Base-by-base conservation (phyloP, 2,888 invertebrate species). In the Coenonympha arcania region DNA sequence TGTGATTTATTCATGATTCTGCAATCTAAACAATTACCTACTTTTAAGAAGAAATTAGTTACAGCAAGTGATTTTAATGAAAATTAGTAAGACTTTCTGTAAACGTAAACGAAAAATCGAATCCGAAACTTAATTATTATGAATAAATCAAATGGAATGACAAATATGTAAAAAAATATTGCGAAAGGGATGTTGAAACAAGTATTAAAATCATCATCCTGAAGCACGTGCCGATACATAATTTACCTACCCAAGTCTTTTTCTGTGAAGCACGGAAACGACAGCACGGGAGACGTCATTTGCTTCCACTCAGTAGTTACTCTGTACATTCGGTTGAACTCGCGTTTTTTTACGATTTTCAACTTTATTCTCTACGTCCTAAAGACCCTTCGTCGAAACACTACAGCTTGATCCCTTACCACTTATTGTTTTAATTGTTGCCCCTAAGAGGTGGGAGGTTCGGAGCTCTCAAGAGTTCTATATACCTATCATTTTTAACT, bases 391-490 rank as follows among this genome's bases (percentile, higher is more conserved):
- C 6, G 11, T n/a, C 15, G 19, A 20, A 15, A 30, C 15, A 18
- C 40, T 15, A 30, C 19, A 31, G 33, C 28, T 22, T 37, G 46
- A 48, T 64, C 71, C 71, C 71, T 66, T 63, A 58, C 64, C 72
- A 71, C 78, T 79, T 70, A 72, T 67, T 73, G 76, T 76, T 80
- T 84, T 85, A 85, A 86, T 84, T 85, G 84, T 83, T 73, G 76
- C 75, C 65, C 59, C 68, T 79, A 74, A 81, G 80, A 76, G 82
- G 79, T 83, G 79, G 83, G 83, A 76, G 83, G 80, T 75, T 74
- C 82, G 71, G 62, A 69, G 68, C 73, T 70, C 71, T 73, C 69
- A 71, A 73, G 71, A 75, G 76, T 78, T 74, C 79, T 76, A 72
- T 73, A 69, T 71, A 34, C 34, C 16, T 44, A 69, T 76, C 67